Evolutionary conservation across 2,113 vertebrate species (phyloP), one percentile per base, ranked within the genome.

Genomic region (Myotis yumanensis): DNA sequence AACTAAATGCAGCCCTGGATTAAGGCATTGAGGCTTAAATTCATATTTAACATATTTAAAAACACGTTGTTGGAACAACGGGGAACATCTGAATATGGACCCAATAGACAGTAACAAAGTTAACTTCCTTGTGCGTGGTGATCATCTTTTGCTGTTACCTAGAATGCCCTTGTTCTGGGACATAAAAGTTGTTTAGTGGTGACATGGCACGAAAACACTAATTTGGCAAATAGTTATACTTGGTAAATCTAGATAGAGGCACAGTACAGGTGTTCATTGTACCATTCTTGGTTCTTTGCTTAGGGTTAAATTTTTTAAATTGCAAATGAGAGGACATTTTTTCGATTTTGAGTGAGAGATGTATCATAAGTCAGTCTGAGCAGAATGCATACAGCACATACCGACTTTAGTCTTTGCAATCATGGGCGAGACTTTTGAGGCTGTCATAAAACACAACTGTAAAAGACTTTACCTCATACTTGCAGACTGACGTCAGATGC

Each of bases 401-500:
- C 10, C n/a, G 72, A 23, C 80, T 82, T 89, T 32, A 77, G 40
- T 57, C 83, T 90, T 71, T 73, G 59, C 23, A 81, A 69, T 83
- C 51, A 79, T 2, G 20, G 62, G 25, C 43, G 87, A 79, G 37
- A 77, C 8, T 83, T 89, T 3, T 40, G 57, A 75, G 46, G 25
- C 2, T 82, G 46, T 32, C 54, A 80, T 46, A 90, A 80, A 94
- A 86, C 20, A n/a, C 62, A 68, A 81, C 43, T 76, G 28, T 30
- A 68, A 91, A 79, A 32, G 46, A 95, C 22, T 20, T 51, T n/a
- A 90, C 86, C 57, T 81, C 75, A 87, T 54, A 90, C 59, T 87
- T 93, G 83, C 69, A 72, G 52, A 83, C 69, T 83, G 51, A 96
- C 37, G 52, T 96, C 52, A 80, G 59, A 95, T 35, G 68, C 71